Base-by-base conservation (phyloP, 1,140 invertebrate species). In the Tetraneura akinire region DNA sequence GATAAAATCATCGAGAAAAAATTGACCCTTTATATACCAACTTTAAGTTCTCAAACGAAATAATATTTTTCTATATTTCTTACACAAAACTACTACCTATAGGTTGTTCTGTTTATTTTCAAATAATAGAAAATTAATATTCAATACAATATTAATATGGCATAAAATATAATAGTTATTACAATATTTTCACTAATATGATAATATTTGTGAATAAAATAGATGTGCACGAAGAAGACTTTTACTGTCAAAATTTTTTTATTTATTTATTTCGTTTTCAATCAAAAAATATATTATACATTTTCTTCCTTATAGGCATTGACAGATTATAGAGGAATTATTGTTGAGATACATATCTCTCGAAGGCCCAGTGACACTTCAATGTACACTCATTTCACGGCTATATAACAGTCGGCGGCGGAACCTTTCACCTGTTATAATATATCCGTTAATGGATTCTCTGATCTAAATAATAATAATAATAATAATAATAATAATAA, bases 281-380 rank as follows among this genome's bases (percentile, higher is more conserved):
- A 29, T 66, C 37, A 10, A 37, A 8, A 37, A 37, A 37, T 37
- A 8, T 37, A 37, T 37, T 37, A n/a, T n/a, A n/a, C 21, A 13
- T 29, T 37, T 66, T 42, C 37, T 42, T 66, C 32, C 2, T 23
- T 21, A 11, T 42, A 32, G 4, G n/a, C n/a, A 66, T 66, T 66
- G 18, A 66, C 62, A 66, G 37, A 42, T 45, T 32, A 18, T 10
- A 42, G 21, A n/a, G 11, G 32, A 66, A 66, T 21, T 37, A 42
- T 13, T 57, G 55, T 23, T 13, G 11, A 68, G 21, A 68, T 45
- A 68, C 14, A 42, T 13, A 68, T 68, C 66, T 68, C 66, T 3
- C 32, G 66, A 68, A 68, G 66, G 66, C 66, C 66, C 26, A 68
- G 37, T 47, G 42, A 68, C 66, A 68, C 42, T 23, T 45, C 64